phyloP scores from a whole-genome alignment of 2,113 vertebrate species.

The Sylvilagus bachmani region DNA sequence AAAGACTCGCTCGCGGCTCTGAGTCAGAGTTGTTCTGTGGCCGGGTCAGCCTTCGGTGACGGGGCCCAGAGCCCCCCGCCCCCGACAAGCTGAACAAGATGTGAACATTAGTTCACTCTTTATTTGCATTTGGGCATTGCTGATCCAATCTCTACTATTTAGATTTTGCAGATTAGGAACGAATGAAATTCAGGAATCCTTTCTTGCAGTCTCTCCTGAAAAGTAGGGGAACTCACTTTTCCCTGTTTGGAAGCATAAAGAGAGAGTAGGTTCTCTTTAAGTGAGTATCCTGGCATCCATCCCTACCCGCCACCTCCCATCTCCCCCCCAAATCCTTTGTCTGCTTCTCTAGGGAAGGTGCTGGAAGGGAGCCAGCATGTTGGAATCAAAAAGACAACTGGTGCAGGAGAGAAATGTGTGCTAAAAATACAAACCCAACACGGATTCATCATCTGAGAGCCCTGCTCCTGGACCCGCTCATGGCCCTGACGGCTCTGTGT shows the following conservation, averaged over 20 bases:
- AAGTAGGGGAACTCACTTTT: conserved; percentile 27
- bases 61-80: not conserved
- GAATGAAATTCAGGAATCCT: not conserved
- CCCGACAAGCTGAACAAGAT: not conserved
- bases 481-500: not conserved
- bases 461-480: not conserved
- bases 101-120: not conserved
- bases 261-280: not conserved
- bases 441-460: conserved; percentile 57
- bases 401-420: not conserved
- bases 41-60: not conserved
- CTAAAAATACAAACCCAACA: conserved; percentile 67
- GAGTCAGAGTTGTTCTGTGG: not conserved
- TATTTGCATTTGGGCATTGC: not conserved
- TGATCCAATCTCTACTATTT: not conserved
- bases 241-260: conserved; percentile 6
- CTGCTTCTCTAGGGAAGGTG: conserved; percentile 78
- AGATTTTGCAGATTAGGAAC: conserved; percentile 14
- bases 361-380: conserved; percentile 79
- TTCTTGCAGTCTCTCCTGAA: conserved; percentile 14
- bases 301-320: not conserved
- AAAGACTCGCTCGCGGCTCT: not conserved
- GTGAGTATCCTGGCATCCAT: not conserved
- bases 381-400: conserved; percentile 54
- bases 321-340: conserved; percentile 60